These are phyloP conservation scores for Prosopocoilus inquinatus DNA, from an alignment of 2,888 invertebrate genomes.

Conservation along the genomic window DNA sequence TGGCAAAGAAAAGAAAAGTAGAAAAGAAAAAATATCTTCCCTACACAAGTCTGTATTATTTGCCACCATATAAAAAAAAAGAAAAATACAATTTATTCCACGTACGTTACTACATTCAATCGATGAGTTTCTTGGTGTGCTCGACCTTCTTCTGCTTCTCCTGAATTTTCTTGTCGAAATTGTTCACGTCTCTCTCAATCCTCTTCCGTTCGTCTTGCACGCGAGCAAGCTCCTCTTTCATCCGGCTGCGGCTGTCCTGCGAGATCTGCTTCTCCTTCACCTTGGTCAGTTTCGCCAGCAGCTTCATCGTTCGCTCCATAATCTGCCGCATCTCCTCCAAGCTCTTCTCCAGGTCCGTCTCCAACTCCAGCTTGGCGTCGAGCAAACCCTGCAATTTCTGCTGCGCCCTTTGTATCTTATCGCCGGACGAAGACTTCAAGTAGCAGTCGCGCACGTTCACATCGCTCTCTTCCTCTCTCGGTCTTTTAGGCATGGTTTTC, in stretches of 20 bases:
- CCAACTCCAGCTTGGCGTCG: slow-evolving; percentile 13
- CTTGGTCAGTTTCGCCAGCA: slow-evolving; percentile 10
- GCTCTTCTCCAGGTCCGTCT: slow-evolving; percentile 11
- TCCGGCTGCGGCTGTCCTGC: slow-evolving; percentile 5
- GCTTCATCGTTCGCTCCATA: slow-evolving; percentile 3
- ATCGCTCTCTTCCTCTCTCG: no score
- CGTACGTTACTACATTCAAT: no score
- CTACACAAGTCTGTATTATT: no score
- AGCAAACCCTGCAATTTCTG: slow-evolving; percentile 7
- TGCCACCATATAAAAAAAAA: no score
- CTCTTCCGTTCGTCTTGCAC: slow-evolving; percentile 10
- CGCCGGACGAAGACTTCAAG: slow-evolving; percentile 5
- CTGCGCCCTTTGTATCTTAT: slow-evolving; percentile 7
- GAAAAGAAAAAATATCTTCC: no score
- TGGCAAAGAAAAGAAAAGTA: no score
- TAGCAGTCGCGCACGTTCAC: neutral
- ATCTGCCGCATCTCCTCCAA: slow-evolving; percentile 12
- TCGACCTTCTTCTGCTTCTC: slow-evolving; percentile 8
- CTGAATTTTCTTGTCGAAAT: neutral
- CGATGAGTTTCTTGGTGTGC: neutral
- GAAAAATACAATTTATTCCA: no score
- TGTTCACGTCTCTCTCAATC: slow-evolving; percentile 5
- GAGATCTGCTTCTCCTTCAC: slow-evolving; percentile 1
- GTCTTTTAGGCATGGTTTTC: no score
- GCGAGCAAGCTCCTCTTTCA: slow-evolving; percentile 9